A percentile compares a stretch with the other conserved stretches of the same genome.
Evolutionary conservation across 2,113 vertebrate genomes (phyloP).

Genomic region (Lycocorax pyrrhopterus): DNA sequence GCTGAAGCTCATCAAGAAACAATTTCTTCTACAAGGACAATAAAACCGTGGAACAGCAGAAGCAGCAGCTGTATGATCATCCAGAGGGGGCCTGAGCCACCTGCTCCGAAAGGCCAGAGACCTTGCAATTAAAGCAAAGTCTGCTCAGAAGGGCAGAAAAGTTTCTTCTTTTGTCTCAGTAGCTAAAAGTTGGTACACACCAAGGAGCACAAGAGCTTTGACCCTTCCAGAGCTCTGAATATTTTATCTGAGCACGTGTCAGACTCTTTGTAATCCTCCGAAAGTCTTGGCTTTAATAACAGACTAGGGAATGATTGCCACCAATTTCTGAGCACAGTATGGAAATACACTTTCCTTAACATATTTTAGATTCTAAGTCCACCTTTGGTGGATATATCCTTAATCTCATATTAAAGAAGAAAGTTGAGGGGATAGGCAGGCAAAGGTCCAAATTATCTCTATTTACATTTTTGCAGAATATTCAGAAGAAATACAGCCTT

Average conservation of each 20-base stretch:
- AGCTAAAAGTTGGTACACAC: background rate
- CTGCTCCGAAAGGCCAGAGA: background rate
- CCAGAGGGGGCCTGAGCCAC: background rate
- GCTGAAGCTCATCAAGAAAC: background rate
- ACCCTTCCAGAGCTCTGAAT: background rate
- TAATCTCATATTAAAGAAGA: background rate
- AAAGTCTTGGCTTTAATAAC: background rate
- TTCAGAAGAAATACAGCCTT: background rate
- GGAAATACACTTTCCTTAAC: background rate
- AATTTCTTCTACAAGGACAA: background rate
- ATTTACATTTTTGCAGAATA: background rate
- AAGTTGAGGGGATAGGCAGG: background rate
- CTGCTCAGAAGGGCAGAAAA: background rate
- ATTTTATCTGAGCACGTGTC: background rate
- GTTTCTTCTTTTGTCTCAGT: background rate
- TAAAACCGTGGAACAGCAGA: slow-evolving; percentile 7
- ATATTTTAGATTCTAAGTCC: background rate
- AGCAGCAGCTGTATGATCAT: background rate
- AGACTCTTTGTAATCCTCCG: background rate
- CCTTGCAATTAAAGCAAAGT: background rate
- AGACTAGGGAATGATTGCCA: background rate
- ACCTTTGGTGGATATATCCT: background rate
- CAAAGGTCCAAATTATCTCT: background rate
- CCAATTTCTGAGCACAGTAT: background rate
- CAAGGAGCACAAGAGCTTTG: background rate